These are phyloP conservation scores for Arion vulgaris DNA, from an alignment of 1,140 invertebrate species.

Conservation along the genomic window DNA sequence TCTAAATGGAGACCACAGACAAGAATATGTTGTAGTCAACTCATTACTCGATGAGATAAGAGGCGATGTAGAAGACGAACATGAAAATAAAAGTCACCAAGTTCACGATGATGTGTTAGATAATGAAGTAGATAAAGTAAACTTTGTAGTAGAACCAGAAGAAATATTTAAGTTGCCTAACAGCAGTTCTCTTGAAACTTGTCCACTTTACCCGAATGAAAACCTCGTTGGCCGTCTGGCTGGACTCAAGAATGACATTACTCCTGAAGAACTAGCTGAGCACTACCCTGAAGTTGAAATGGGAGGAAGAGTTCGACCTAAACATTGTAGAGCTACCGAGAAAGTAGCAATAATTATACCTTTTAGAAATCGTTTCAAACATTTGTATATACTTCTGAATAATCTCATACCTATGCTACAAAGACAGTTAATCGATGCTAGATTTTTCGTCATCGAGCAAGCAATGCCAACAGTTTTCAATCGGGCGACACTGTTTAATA, in stretches of 20 bases:
- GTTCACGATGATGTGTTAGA: background rate
- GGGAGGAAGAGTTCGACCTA: slow-evolving; percentile 6
- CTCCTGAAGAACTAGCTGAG: background rate
- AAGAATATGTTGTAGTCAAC: background rate
- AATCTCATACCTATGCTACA: background rate
- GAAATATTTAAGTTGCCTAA: background rate
- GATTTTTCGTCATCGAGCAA: slow-evolving; percentile 17
- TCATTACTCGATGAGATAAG: background rate
- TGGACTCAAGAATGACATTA: background rate
- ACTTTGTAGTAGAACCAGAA: background rate
- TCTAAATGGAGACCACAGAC: background rate
- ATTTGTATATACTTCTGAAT: slow-evolving; percentile 1
- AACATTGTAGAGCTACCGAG: background rate
- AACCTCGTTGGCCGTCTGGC: background rate
- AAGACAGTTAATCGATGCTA: background rate
- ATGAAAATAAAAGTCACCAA: background rate
- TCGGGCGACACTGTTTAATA: slow-evolving; percentile 93
- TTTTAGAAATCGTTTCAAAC: background rate
- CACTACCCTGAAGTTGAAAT: background rate
- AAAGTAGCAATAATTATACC: slow-evolving; percentile 12
- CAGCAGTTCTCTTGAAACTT: background rate
- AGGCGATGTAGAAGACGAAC: background rate
- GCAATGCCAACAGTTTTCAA: slow-evolving; percentile 79
- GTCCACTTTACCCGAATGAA: background rate
- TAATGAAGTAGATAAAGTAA: background rate